These are phyloP conservation scores for Sander vitreus DNA, from an alignment of 2,113 vertebrate genomes.

Conservation along the genomic window DNA sequence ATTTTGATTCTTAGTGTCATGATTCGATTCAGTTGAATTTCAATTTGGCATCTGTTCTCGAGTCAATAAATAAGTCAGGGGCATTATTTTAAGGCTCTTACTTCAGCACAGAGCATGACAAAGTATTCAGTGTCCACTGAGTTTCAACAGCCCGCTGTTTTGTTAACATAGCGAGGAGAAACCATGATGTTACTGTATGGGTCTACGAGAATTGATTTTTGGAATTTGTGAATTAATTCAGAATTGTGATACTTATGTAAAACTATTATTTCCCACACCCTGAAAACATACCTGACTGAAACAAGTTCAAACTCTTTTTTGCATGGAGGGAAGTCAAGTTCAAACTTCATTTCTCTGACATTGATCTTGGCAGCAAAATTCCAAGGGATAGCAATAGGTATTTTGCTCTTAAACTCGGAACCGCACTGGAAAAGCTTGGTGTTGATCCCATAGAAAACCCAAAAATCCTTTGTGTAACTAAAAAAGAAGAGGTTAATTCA, in stretches of 20 bases:
- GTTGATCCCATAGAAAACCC: constrained; percentile 83
- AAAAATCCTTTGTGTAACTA: constrained; percentile 78
- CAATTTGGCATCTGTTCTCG: background rate
- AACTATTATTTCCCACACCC: background rate
- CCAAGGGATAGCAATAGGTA: constrained; percentile 70
- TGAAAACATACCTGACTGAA: constrained; percentile 73
- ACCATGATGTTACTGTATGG: background rate
- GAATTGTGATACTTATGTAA: background rate
- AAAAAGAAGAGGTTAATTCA: background rate
- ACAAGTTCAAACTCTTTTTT: constrained; percentile 69
- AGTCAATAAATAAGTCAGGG: background rate
- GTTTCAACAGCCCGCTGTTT: background rate
- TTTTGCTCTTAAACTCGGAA: constrained; percentile 73
- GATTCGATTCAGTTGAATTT: background rate
- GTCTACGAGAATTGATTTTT: background rate
- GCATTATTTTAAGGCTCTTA: background rate
- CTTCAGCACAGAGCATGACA: too few species aligned
- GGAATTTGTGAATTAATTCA: background rate
- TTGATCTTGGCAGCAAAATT: constrained; percentile 76
- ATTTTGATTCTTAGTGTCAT: background rate
- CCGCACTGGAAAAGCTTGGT: constrained; percentile 84
- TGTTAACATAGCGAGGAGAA: background rate
- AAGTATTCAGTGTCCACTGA: too few species aligned
- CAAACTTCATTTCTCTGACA: constrained; percentile 60
- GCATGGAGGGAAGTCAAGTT: constrained; percentile 70